phyloP scores from a whole-genome alignment of 2,888 invertebrate genomes.

The Cyaniris semiargus region DNA sequence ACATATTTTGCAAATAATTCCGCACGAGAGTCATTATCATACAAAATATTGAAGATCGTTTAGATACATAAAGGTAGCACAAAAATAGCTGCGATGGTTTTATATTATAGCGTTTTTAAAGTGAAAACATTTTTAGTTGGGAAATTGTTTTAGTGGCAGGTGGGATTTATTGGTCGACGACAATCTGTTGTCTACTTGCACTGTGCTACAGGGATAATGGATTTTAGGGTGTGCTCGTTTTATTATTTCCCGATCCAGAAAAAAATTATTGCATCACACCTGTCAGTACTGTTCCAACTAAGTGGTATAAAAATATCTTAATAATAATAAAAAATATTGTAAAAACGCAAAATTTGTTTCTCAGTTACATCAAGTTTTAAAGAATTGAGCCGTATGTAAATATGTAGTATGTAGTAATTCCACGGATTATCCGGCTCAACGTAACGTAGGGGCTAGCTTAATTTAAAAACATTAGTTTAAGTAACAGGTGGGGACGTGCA shows the following conservation, averaged over 20 bases:
- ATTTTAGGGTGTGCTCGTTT: background rate
- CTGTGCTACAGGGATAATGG: background rate
- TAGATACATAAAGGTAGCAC: background rate
- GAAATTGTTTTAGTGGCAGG: background rate
- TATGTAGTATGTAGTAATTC: background rate
- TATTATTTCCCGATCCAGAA: too few relatives aligned
- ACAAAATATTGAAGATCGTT: background rate
- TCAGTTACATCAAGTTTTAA: background rate
- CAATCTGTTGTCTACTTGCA: background rate
- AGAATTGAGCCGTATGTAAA: background rate
- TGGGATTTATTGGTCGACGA: background rate
- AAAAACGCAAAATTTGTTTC: background rate
- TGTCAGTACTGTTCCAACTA: background rate
- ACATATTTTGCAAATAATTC: background rate
- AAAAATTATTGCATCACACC: too few relatives aligned
- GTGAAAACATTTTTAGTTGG: background rate
- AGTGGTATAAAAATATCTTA: background rate
- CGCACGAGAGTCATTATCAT: background rate
- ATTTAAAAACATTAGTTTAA: constrained; percentile 7
- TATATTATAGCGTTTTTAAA: background rate
- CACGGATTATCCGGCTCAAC: background rate
- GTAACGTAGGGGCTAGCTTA: background rate
- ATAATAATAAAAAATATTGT: background rate
- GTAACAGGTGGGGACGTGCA: background rate
- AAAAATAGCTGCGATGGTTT: background rate